Base-by-base conservation (phyloP, 1,140 invertebrate genomes). In the Bombus pyrosoma region DNA sequence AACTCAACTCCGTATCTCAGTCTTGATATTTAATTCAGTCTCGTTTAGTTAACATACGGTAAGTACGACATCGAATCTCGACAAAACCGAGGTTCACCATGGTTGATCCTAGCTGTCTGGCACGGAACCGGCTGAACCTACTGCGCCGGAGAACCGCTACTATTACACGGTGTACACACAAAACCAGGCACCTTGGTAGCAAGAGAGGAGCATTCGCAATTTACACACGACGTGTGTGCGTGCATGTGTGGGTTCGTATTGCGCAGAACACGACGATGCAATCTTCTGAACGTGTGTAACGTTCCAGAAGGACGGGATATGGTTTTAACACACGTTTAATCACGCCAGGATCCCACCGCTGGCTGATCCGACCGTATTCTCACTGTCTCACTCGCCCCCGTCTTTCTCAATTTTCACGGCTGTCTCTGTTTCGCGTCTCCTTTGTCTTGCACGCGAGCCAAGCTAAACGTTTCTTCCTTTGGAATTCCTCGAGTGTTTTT, bases 241-340 rank as follows among this genome's bases (percentile, higher is more conserved):
- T 64, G 68, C 39, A n/a, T 43, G 28, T 32, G 32, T 13, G 15
- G 32, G 86, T 59, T 86, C 75, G 71, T 72, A 32, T 79, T 62
- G 47, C 18, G 69, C 68, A 75, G 59, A 25, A 88, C 81, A 83
- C 57, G 37, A 43, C 39, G 69, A 74, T 43, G 76, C 59, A 78
- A 76, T 34, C 43, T 32, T 73, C 37, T 28, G 81, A 64, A 75
- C 32, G 71, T 22, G 32, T 57, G 57, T 59, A 83, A 75, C 81
- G 81, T 41, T 32, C 32, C 81, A 77, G 37, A 71, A 80, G 64
- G 37, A 73, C 62, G 59, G 83, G 57, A 66, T 78, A 77, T 37
- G 79, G 53, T 85, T 89, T 86, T 89, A 86, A 88, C 80, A 83
- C 83, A 64, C 80, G 88, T 80, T 86, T 88, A 88, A 88, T 89